A percentile compares a stretch with the other conserved stretches of the same genome.
Evolutionary conservation across 2,113 vertebrate genomes (phyloP).

Genomic region (Bambusicola thoracicus): DNA sequence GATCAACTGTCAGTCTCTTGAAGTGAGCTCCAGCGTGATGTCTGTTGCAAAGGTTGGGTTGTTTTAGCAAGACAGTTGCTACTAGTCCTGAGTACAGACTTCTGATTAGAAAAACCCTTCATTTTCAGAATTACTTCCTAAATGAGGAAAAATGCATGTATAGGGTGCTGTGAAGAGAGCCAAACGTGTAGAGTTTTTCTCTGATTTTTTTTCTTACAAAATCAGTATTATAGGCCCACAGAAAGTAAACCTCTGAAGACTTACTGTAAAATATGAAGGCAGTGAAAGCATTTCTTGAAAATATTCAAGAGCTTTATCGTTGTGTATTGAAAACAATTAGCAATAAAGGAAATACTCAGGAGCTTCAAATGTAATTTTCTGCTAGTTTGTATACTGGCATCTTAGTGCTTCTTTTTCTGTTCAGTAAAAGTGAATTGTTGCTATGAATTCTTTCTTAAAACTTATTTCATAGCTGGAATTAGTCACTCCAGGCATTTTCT

Average conservation of each 20-base stretch:
- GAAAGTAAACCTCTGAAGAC: background rate
- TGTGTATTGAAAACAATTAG: background rate
- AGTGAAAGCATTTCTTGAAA: background rate
- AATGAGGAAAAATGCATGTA: background rate
- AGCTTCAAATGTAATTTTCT: background rate
- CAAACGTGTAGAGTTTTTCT: background rate
- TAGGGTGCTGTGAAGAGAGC: background rate
- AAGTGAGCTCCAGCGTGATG: background rate
- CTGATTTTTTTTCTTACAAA: background rate
- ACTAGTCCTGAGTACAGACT: background rate
- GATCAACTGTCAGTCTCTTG: background rate
- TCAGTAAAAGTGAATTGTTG: background rate
- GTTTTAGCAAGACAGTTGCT: background rate
- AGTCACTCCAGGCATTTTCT: slow-evolving; percentile 55
- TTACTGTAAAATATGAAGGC: background rate
- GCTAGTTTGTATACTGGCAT: background rate
- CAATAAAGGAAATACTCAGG: background rate
- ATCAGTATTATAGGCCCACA: background rate
- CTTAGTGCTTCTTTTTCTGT: background rate
- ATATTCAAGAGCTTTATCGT: background rate
- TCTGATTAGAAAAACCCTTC: background rate
- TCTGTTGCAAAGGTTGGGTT: background rate
- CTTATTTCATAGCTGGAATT: slow-evolving; percentile 9
- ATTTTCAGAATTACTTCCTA: background rate
- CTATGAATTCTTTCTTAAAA: background rate